A percentile compares a stretch with the other conserved stretches of the same genome.
Conservation (phyloP, 2,888 invertebrate species). For the Unio pictorum region DNA sequence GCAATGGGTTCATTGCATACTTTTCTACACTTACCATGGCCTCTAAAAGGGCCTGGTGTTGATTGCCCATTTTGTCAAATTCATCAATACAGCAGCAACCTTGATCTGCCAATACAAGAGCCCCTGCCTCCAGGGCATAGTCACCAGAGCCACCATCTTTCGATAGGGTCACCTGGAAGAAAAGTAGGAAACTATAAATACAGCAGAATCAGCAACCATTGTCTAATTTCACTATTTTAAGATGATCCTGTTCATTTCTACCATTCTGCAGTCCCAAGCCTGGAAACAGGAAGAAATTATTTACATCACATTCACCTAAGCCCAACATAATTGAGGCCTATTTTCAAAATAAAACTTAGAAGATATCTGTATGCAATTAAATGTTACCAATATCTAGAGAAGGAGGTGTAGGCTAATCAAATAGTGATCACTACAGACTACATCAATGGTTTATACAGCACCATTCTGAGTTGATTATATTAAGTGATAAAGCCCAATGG, state of each 20-base stretch:
- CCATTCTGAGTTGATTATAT: too few species aligned
- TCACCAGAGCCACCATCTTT: slow-evolving; percentile 79
- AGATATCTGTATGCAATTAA: too few species aligned
- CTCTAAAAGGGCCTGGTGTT: slow-evolving; percentile 89
- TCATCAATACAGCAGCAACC: slow-evolving; percentile 96
- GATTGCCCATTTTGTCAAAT: slow-evolving; percentile 90
- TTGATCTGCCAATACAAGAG: slow-evolving; percentile 83
- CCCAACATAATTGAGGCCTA: too few species aligned
- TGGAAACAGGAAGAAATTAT: not conserved
- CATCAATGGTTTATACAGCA: too few species aligned
- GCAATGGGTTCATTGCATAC: too few species aligned
- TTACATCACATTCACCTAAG: too few species aligned
- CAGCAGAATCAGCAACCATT: not conserved
- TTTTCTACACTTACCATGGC: slow-evolving; percentile 79
- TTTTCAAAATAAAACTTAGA: not conserved
- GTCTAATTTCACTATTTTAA: not conserved
- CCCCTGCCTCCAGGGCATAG: slow-evolving; percentile 87
- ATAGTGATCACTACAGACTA: too few species aligned
- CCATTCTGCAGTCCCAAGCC: not conserved
- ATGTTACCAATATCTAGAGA: too few species aligned
- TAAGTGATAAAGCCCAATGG: too few species aligned
- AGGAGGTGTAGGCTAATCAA: too few species aligned
- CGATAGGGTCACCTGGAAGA: slow-evolving; percentile 78
- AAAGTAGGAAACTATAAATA: not conserved
- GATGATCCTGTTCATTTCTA: not conserved